Conservation (phyloP, 2,888 invertebrate species). For the Panopea generosa region DNA sequence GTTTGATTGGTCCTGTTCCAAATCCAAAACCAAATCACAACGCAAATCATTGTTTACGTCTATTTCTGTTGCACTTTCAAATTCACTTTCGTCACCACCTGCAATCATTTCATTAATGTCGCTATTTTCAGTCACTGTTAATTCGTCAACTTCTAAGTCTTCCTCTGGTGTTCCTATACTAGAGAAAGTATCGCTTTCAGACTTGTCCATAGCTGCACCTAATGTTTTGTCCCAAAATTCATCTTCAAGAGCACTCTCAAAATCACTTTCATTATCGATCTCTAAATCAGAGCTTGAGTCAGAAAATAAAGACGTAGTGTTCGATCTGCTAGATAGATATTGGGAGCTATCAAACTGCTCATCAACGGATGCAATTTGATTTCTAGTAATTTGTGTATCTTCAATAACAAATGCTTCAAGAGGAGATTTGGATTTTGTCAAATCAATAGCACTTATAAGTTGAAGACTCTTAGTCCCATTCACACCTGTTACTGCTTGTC, state of each 20-base stretch:
- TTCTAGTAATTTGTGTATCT: no score
- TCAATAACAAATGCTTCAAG: no score
- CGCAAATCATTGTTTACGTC: no score
- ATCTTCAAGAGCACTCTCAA: slow-evolving; percentile 47
- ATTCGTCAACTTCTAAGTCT: no score
- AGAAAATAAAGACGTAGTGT: neutral
- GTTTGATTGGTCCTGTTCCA: no score
- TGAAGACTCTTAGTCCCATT: no score
- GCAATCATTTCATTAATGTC: no score
- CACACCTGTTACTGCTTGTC: no score
- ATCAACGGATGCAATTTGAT: neutral
- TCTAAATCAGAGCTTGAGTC: slow-evolving; percentile 2
- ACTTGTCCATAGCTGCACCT: slow-evolving; percentile 13
- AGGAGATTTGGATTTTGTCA: neutral
- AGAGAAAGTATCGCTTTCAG: no score
- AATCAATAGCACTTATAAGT: neutral
- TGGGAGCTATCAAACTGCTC: neutral
- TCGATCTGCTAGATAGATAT: neutral
- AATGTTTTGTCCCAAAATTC: slow-evolving; percentile 34
- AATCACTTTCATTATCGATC: slow-evolving; percentile 19
- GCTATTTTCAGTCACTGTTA: no score
- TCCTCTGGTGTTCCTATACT: no score
- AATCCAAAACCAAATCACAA: no score
- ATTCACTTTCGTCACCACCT: neutral
- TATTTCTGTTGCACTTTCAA: neutral